Base-by-base conservation (phyloP, 2,113 vertebrate species). In the Diphyllodes magnificus region DNA sequence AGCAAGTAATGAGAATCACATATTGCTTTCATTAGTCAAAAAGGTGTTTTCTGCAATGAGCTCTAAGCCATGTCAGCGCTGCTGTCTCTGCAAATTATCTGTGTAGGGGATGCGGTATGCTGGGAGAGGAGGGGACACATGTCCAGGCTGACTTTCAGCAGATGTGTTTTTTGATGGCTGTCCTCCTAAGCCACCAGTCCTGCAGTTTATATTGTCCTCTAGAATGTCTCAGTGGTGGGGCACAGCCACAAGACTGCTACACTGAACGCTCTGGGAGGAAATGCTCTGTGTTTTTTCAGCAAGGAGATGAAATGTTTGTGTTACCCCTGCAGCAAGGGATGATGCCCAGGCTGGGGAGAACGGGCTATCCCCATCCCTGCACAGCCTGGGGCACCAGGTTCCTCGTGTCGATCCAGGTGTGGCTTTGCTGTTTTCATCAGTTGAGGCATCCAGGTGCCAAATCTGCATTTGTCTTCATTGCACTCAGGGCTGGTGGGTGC, bases 261-360 rank as follows among this genome's bases (percentile, higher is more conserved):
- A 7, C 81, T 0, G 0, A 37, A 37, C 42, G 6, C 31, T 4
- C 22, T 39, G 39, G 5, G 19, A n/a, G 30, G 44, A 53, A 37
- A 17, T 11, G 4, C 42, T 72, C 33, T 42, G 35, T 4, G 2
- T 13, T 40, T 64, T 30, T 30, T 37, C 83, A 27, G 42, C 10
- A 13, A 64, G 35, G 63, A 6, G 11, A 10, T 33, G 56, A 45
- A 70, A 25, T 28, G 6, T 33, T 22, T 63, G 35, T 71, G 77
- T 50, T 57, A 12, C 16, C 13, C 10, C 15, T 56, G 68, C 13
- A 33, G 66, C 13, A 31, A 23, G 59, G 60, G 42, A 18, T n/a
- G 76, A 30, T 18, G 20, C 37, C 31, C 39, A 30, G 79, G 28
- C 42, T 16, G 27, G 19, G 45, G 30, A 79, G 22, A 37, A 81